Evolutionary conservation across 1,140 invertebrate genomes (phyloP).

Genomic region (Drosophila nigrodunni): DNA sequence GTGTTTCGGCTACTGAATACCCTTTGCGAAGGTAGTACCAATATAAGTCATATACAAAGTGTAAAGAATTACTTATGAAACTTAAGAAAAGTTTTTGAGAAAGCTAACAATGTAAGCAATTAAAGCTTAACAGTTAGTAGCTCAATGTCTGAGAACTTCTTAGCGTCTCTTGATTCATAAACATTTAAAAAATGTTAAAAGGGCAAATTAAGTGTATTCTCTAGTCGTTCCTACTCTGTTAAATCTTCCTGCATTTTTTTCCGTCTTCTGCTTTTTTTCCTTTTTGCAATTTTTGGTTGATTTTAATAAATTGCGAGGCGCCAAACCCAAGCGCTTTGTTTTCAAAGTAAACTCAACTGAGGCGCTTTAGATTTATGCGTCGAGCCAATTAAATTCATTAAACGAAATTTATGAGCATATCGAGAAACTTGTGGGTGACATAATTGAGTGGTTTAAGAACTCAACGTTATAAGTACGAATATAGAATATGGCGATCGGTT

Average conservation of each 20-base stretch:
- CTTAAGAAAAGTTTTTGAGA: too few species aligned
- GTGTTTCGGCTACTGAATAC: conserved; percentile 49
- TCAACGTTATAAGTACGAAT: background rate
- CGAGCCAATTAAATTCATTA: conserved; percentile 79
- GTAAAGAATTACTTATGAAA: too few species aligned
- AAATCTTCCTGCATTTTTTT: background rate
- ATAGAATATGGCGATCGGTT: background rate
- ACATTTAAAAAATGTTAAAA: too few species aligned
- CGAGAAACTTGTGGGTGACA: conserved; percentile 70
- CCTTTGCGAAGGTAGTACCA: conserved; percentile 12
- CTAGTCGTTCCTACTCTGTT: background rate
- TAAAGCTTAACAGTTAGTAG: too few species aligned
- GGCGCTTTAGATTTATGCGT: conserved; percentile 79
- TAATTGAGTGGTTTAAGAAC: conserved; percentile 54
- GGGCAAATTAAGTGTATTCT: background rate
- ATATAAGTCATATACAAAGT: too few species aligned
- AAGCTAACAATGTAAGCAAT: too few species aligned
- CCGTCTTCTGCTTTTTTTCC: conserved; percentile 1
- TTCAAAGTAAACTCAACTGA: conserved; percentile 77
- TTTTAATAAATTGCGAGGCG: conserved; percentile 79
- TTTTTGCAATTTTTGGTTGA: conserved; percentile 53
- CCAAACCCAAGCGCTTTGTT: conserved; percentile 69
- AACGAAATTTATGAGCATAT: conserved; percentile 71
- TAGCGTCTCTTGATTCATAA: background rate
- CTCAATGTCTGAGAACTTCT: too few species aligned